A percentile compares a stretch with the other conserved stretches of the same genome.
These are phyloP conservation scores for Ruditapes philippinarum DNA, from an alignment of 1,140 invertebrate species.

Conservation along the genomic window DNA sequence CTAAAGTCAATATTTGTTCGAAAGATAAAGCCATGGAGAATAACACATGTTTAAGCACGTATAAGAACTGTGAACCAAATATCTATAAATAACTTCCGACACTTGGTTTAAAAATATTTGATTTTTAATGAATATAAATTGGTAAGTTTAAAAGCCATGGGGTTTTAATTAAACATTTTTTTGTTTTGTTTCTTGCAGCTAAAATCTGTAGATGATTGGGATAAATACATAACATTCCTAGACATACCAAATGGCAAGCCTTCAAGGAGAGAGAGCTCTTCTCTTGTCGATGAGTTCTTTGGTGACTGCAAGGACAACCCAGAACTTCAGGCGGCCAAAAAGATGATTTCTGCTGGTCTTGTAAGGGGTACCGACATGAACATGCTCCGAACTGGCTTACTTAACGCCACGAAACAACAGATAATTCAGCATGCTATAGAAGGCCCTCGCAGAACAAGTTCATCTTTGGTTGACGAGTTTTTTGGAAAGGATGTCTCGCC, in stretches of 20 bases:
- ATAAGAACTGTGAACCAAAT: conserved; percentile 1
- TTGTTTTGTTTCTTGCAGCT: too few relatives aligned
- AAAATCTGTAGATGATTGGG: conserved; percentile 71
- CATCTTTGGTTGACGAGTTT: conserved; percentile 90
- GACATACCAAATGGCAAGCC: conserved; percentile 81
- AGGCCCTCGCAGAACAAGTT: conserved; percentile 89
- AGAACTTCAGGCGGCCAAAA: conserved; percentile 72
- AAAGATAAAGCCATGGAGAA: neutral
- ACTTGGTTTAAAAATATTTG: too few relatives aligned
- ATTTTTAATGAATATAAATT: too few relatives aligned
- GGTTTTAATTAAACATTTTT: too few relatives aligned
- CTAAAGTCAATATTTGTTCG: conserved; percentile 23
- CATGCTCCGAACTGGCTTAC: conserved; percentile 62
- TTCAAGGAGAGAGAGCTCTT: conserved; percentile 89
- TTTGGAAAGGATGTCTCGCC: conserved; percentile 85
- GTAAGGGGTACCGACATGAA: neutral
- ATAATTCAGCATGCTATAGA: conserved; percentile 52
- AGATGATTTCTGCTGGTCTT: conserved; percentile 42
- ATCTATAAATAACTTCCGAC: neutral
- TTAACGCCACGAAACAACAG: conserved; percentile 63
- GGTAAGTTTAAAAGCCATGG: too few relatives aligned
- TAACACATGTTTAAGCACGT: conserved; percentile 15
- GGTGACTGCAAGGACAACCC: conserved; percentile 82
- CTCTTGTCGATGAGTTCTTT: conserved; percentile 91
- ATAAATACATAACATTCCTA: conserved; percentile 72